Conservation (phyloP, 2,113 vertebrate species). For the Podilymbus podiceps region DNA sequence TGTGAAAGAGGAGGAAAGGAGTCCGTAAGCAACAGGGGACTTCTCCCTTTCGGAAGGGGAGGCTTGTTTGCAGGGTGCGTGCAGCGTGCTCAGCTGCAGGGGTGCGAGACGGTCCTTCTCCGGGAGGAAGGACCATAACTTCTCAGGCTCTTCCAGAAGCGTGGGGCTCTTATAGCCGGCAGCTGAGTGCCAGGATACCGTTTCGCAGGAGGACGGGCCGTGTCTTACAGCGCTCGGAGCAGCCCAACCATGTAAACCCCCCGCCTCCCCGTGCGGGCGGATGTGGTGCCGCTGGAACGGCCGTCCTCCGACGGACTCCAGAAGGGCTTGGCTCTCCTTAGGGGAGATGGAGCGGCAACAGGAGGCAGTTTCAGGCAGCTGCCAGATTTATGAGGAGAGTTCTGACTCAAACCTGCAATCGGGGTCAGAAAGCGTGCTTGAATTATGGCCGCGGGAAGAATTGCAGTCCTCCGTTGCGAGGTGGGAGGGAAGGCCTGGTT, state of each 20-base stretch:
- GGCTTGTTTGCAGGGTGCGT: fast-evolving
- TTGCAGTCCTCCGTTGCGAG: fast-evolving
- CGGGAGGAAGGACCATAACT: background rate
- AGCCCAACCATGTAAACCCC: background rate
- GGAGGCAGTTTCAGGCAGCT: background rate
- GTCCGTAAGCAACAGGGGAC: fast-evolving
- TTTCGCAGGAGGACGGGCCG: background rate
- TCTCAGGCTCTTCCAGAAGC: background rate
- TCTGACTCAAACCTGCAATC: fast-evolving
- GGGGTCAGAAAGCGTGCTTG: fast-evolving
- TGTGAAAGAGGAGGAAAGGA: background rate
- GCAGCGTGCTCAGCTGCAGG: background rate
- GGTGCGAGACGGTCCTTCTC: background rate
- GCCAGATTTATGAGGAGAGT: fast-evolving
- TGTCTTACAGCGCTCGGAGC: background rate
- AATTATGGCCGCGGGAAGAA: fast-evolving
- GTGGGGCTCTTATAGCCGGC: background rate
- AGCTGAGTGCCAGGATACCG: background rate
- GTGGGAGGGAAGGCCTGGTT: background rate
- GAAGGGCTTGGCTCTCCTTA: fast-evolving
- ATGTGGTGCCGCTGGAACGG: background rate
- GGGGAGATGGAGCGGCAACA: background rate
- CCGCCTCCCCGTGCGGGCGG: fast-evolving
- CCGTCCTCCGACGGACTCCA: fast-evolving
- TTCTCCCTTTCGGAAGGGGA: background rate